These are phyloP conservation scores for Hyalella azteca DNA, from an alignment of 2,888 invertebrate species.

Conservation along the genomic window DNA sequence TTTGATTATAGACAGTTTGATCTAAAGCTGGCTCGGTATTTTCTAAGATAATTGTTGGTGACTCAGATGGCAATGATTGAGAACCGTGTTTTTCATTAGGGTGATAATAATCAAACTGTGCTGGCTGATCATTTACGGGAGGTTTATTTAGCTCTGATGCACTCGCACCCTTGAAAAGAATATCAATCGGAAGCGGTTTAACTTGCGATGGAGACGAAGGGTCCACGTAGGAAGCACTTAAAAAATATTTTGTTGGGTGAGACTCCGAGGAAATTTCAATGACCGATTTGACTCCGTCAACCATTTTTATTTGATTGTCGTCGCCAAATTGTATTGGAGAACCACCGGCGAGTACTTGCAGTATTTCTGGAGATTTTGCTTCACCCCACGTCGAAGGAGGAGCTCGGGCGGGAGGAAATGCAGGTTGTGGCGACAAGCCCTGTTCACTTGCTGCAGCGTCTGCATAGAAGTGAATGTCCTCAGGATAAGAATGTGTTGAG, in stretches of 20 bases:
- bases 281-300: not conserved
- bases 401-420: not conserved
- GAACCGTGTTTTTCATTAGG: not conserved
- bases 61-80: not conserved
- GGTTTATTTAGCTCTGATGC: not conserved
- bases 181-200: not conserved
- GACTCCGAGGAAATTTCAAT: not conserved
- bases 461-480: not conserved
- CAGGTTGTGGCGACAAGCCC: not conserved
- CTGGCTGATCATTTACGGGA: not conserved
- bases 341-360: not conserved
- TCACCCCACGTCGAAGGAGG: not conserved
- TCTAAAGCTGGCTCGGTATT: not conserved
- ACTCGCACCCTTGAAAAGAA: not conserved
- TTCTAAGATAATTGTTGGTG: not conserved
- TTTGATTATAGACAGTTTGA: not conserved
- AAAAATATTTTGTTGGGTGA: constrained; percentile 16
- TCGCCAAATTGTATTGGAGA: not conserved
- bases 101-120: not conserved
- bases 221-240: constrained; percentile 1
- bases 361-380: not conserved
- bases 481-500: not conserved
- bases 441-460: not conserved
- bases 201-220: not conserved
- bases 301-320: constrained; percentile 11